Conservation (phyloP, 2,113 vertebrate species). For the Pardalotus punctatus region DNA sequence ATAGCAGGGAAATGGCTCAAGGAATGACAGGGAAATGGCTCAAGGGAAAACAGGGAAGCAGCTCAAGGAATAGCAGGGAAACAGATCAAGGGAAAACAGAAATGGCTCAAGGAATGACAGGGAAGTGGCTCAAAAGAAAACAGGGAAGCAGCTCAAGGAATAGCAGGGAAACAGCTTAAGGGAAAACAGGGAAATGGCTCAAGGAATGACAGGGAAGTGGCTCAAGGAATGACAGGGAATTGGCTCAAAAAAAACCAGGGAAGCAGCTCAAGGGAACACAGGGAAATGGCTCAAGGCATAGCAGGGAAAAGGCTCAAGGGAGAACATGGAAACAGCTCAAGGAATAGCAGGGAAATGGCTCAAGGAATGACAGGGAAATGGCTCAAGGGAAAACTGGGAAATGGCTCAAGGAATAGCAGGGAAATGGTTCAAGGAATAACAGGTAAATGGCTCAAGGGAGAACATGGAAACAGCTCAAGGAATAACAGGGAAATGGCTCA, state of each 20-base stretch:
- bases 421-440: fast-evolving
- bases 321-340: neutral
- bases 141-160: too few relatives aligned
- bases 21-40: neutral
- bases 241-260: neutral
- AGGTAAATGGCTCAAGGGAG: neutral
- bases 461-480: neutral
- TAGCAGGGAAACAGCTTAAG: neutral
- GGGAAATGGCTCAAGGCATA: neutral
- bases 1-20: fast-evolving
- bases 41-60: too few relatives aligned
- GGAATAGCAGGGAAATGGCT: neutral
- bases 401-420: fast-evolving
- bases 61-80: neutral
- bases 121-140: neutral
- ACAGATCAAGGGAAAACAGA: neutral
- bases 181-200: too few relatives aligned
- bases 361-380: neutral
- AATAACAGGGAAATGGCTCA: neutral
- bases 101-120: neutral
- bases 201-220: neutral
- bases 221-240: too few relatives aligned
- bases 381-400: fast-evolving
- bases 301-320: neutral
- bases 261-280: neutral